phyloP scores from a whole-genome alignment of 2,888 invertebrate genomes.

The Andrena flavipes region DNA sequence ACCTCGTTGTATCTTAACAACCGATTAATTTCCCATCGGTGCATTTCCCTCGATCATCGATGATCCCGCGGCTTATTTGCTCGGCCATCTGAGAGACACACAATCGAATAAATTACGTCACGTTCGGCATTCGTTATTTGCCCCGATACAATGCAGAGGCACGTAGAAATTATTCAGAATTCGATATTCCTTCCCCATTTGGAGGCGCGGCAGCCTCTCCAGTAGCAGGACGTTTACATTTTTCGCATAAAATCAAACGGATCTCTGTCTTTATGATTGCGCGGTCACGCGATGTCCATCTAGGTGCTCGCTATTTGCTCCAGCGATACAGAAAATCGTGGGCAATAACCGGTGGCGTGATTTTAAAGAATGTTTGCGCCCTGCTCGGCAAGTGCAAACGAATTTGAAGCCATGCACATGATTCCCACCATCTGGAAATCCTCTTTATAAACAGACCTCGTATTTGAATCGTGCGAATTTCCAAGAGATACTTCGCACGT shows the following conservation, averaged over 20 bases:
- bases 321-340: background rate
- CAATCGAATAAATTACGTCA: slow-evolving; percentile 33
- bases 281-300: slow-evolving; percentile 5
- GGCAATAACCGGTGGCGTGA: background rate
- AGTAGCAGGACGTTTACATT: slow-evolving; percentile 20
- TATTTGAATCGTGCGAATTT: too few species aligned
- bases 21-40: background rate
- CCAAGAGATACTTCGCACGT: background rate
- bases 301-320: background rate
- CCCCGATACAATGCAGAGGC: slow-evolving; percentile 47
- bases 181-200: slow-evolving; percentile 12
- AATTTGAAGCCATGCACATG: background rate
- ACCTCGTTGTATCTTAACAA: background rate
- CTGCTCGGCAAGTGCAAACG: background rate
- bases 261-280: slow-evolving; percentile 12
- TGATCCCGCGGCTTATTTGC: slow-evolving; percentile 2
- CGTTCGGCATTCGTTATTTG: slow-evolving; percentile 39
- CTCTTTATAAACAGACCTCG: background rate
- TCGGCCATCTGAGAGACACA: background rate
- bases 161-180: slow-evolving; percentile 55
- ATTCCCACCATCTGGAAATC: background rate
- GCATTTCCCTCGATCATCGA: background rate
- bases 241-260: slow-evolving; percentile 26
- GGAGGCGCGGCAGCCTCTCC: background rate
- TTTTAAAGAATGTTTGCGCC: background rate